phyloP scores from a whole-genome alignment of 2,113 vertebrate species.

The Larimichthys crocea region DNA sequence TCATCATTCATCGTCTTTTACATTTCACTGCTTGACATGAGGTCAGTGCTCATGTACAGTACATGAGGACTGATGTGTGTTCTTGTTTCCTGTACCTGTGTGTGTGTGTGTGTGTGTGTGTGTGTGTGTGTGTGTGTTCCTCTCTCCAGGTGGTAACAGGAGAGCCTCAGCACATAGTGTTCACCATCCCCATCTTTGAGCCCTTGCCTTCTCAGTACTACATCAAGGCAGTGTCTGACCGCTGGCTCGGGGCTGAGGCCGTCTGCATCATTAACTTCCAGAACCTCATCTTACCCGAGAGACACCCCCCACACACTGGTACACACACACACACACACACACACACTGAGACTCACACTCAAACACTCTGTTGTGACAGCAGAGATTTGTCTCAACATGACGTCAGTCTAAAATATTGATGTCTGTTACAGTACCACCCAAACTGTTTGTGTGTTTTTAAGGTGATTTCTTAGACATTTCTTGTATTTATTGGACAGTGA shows the following conservation, averaged over 20 bases:
- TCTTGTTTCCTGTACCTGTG: background rate
- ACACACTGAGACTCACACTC: background rate
- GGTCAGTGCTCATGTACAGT: background rate
- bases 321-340: slow-evolving; percentile 67
- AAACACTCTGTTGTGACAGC: slow-evolving; percentile 3
- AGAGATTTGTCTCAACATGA: slow-evolving; percentile 11
- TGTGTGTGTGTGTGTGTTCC: slow-evolving; percentile 5
- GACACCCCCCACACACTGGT: slow-evolving; percentile 98
- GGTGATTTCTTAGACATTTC: background rate
- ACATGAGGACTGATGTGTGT: background rate
- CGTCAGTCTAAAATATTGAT: slow-evolving; percentile 5
- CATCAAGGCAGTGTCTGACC: slow-evolving; percentile 95
- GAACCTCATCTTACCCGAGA: slow-evolving; percentile 96
- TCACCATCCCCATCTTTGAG: slow-evolving; percentile 99
- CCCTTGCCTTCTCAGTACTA: slow-evolving; percentile 98
- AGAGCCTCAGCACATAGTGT: slow-evolving; percentile 92
- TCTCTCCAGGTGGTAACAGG: slow-evolving; percentile 87
- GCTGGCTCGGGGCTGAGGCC: slow-evolving; percentile 96
- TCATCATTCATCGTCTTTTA: too few species aligned
- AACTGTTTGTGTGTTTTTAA: background rate
- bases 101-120: background rate
- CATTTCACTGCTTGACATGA: background rate
- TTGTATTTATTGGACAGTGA: too few species aligned
- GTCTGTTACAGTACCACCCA: background rate
- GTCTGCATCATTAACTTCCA: slow-evolving; percentile 98